Evolutionary conservation across 2,113 vertebrate species (phyloP), one percentile per base, ranked within the genome.

Genomic region (Haplochromis burtoni): DNA sequence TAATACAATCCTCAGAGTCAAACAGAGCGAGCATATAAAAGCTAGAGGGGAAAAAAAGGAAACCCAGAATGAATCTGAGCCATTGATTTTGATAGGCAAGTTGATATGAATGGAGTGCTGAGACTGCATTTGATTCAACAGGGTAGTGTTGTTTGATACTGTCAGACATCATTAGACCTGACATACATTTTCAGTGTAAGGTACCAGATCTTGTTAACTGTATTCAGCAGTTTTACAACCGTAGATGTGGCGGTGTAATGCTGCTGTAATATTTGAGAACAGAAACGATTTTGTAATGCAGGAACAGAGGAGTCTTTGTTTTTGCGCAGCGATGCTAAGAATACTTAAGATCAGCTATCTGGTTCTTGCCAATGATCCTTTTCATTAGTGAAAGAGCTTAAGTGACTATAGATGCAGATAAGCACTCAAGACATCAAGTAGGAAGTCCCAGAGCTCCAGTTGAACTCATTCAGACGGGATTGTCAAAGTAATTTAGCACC

Each of bases 311-410:
- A 89, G 79, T 55, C 82, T 81, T 87, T 92, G 68, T 85, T 88
- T 68, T 78, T 88, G 81, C 71, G 7, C 54, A 63, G 49, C 6
- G 45, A 42, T 16, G 59, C 83, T 85, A 71, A 87, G 85, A 88
- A 88, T 83, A 82, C 83, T 90, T 92, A 61, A 81, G 85, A 93
- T 92, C 89, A 90, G 73, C 84, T 86, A 83, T 92, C 80, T 83
- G 66, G n/a, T 81, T 88, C 87, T 91, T 66, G 79, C 88, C 83
- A 91, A 81, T 89, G 89, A 94, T 84, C 90, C 87, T 73, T 90
- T 91, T 92, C 86, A 95, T 95, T 92, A 90, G 82, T 31, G 59
- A 81, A 90, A 85, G 76, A 88, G 87, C 86, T 93, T 88, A 93
- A 93, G 91, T 89, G 88, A 87, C 53, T 87, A 87, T 81, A 82